Percentiles rank a stretch among this genome's conserved stretches.
Evolutionary conservation across 2,113 vertebrate genomes (phyloP).

Genomic region (Petroica traversi): DNA sequence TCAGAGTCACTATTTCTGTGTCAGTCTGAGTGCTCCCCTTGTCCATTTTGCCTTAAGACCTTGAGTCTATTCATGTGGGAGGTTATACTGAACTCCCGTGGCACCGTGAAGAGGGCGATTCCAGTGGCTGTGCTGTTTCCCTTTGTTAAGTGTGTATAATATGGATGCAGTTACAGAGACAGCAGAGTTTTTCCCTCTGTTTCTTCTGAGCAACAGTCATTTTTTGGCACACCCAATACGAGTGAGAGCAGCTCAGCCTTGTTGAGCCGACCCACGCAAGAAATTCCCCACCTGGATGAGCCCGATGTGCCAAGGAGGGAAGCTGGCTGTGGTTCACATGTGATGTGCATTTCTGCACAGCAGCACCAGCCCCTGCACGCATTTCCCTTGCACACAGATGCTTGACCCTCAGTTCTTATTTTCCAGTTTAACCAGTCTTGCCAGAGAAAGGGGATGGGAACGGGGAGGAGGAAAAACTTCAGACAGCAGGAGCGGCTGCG

Average conservation of each 20-base stretch:
- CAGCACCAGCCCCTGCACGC: fast-evolving
- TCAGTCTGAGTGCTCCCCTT: fast-evolving
- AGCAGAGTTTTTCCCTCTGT: background rate
- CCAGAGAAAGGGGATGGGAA: background rate
- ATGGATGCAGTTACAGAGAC: background rate
- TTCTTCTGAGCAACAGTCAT: background rate
- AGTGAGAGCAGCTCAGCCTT: background rate
- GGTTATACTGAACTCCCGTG: background rate
- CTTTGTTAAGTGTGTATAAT: background rate
- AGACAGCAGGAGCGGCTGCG: background rate
- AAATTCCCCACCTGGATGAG: background rate
- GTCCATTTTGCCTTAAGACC: background rate
- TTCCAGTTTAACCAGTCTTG: background rate
- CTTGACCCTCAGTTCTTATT: background rate
- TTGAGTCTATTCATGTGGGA: background rate
- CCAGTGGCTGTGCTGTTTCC: background rate
- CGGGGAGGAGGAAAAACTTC: background rate
- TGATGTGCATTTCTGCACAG: background rate
- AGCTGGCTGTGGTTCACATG: background rate
- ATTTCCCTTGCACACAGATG: background rate
- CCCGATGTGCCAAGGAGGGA: fast-evolving
- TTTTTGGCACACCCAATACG: background rate
- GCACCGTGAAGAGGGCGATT: fast-evolving
- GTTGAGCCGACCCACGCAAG: background rate
- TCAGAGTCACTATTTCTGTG: background rate